Evolutionary conservation across 2,888 invertebrate species (phyloP), one percentile per base, ranked within the genome.

Genomic region (Graphium colonna): DNA sequence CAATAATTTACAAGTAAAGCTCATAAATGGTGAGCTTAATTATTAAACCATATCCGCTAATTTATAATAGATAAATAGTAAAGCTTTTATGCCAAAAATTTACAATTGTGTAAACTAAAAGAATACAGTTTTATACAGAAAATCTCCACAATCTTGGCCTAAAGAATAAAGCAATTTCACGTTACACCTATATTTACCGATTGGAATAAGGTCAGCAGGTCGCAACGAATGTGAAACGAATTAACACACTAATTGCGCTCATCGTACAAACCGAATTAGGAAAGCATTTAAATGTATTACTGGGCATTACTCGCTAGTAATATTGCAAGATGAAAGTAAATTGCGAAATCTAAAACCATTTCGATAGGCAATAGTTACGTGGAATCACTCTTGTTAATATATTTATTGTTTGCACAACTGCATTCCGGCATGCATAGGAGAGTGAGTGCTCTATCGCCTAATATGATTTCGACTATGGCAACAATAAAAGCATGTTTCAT

Each of bases 251-350:
- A 50, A 54, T 54, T 54, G 54, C 44, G 49, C 49, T 54, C 54
- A 54, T 49, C 54, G 45, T 54, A 54, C 54, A 54, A 54, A 54
- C 44, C 54, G 49, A 54, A 54, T 49, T 54, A 54, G 54, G 49
- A 54, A 49, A 45, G 53, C 53, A 44, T 49, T 49, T 54, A 54
- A 54, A 54, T 45, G 49, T 54, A 54, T 54, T 53, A 48, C 48
- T n/a, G 48, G 15, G 48, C 53, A 48, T 53, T 54, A 54, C 54
- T n/a, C n/a, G n/a, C n/a, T 44, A 38, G 31, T 53, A 44, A 53
- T 53, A 44, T 43, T 39, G 44, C 44, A 49, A 44, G 53, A 40
- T 53, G 38, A 49, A 48, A 53, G 49, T 43, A 53, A 53, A 53
- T 44, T 31, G 43, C 43, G 42, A 39, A 31, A 38, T 43, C 53